Evolutionary conservation across 2,888 invertebrate genomes (phyloP).

Genomic region (Hirtodrosophila trivittata): DNA sequence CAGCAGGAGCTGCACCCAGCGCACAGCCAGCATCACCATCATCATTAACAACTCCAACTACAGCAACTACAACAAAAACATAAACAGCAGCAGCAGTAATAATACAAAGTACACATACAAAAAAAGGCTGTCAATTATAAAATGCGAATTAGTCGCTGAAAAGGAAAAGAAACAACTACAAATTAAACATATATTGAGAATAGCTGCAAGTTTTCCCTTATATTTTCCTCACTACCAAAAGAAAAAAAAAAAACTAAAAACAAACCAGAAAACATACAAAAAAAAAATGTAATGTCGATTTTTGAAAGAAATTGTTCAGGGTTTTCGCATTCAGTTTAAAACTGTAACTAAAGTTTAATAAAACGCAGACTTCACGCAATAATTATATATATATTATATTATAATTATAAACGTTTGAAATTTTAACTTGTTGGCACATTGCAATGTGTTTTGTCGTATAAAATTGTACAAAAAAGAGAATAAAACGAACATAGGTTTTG

Average conservation of each 20-base stretch:
- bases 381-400: constrained; percentile 61
- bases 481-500: constrained; percentile 61
- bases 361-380: constrained; percentile 66
- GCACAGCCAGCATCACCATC: constrained; percentile 60
- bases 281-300: constrained; percentile 34
- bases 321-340: constrained; percentile 68
- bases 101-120: constrained; percentile 21
- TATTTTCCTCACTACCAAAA: constrained; percentile 42
- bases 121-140: constrained; percentile 59
- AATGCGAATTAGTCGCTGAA: constrained; percentile 26
- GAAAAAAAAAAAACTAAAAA: constrained; percentile 23
- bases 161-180: constrained; percentile 42
- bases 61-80: constrained; percentile 50
- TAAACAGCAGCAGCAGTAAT: constrained; percentile 54
- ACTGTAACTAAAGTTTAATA: constrained; percentile 64
- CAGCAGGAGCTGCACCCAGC: constrained; percentile 54
- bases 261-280: constrained; percentile 5
- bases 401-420: constrained; percentile 68
- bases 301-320: constrained; percentile 54
- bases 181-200: constrained; percentile 49
- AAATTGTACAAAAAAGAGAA: constrained; percentile 59
- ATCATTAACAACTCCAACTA: constrained; percentile 41
- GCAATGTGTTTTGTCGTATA: constrained; percentile 64
- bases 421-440: constrained; percentile 76
- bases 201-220: constrained; percentile 43